Base-by-base conservation (phyloP, 2,113 vertebrate species). In the Gallinago jamesoni region DNA sequence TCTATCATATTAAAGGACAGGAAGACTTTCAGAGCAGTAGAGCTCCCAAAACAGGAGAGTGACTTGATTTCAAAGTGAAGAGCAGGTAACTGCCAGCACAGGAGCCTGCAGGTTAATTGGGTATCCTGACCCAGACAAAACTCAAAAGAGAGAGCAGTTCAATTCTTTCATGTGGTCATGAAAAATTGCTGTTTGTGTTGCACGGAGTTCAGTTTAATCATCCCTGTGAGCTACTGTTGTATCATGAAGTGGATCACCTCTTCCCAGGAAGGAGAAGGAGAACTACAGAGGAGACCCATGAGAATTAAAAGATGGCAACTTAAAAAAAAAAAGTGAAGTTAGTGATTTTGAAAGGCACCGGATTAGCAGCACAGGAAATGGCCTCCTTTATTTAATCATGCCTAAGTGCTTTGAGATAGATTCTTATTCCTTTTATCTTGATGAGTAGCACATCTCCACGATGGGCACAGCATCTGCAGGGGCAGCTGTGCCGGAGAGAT, bases 61-160 rank as follows among this genome's bases (percentile, higher is more conserved):
- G 94, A 96, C 94, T 97, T 94, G 94, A 94, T 97, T 96, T 97
- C 96, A 96, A 97, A 97, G 93, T 94, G 96, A 96, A 97, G 93
- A 97, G 89, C 97, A 92, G 91, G 96, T 97, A 96, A 89, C 95
- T 97, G 94, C 91, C 95, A 94, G 85, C 94, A 88, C 60, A 88
- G 93, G 91, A 96, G 72, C 84, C 81, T 92, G 60, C 75, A 94
- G 97, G 96, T 97, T 97, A 97, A 97, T 97, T 97, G 96, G 96
- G 95, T 97, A 89, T 95, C 95, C 92, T 96, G 97, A 97, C 96
- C 97, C 95, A 97, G 95, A 67, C 94, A 95, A 96, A 97, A 97
- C 96, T 97, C 96, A 94, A 97, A 97, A 97, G 92, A 85, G 93
- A 96, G 85, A 93, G 90, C 94, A 93, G 89, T 93, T 94, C 95